These are phyloP conservation scores for Lycaon pictus DNA, from an alignment of 2,113 vertebrate species.

Conservation along the genomic window DNA sequence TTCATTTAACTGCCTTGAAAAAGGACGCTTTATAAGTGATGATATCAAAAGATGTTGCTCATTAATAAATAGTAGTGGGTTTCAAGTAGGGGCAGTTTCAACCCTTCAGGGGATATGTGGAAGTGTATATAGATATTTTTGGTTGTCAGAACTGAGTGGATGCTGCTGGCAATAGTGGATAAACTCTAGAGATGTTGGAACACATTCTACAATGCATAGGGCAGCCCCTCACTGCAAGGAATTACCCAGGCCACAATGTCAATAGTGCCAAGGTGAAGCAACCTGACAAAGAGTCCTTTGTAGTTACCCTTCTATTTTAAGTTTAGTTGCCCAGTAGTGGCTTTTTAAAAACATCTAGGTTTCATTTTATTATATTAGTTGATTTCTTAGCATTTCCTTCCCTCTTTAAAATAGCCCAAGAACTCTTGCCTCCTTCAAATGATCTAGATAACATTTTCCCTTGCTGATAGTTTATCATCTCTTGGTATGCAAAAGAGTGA, in stretches of 20 bases:
- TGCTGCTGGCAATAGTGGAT: background rate
- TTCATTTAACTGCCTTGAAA: background rate
- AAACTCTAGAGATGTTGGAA: background rate
- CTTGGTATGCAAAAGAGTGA: background rate
- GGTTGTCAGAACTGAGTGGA: background rate
- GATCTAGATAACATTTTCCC: background rate
- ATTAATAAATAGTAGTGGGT: background rate
- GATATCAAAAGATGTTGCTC: background rate
- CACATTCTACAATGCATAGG: background rate
- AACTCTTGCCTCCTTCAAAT: background rate
- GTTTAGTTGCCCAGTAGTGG: background rate
- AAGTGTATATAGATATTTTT: background rate
- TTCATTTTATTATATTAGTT: background rate
- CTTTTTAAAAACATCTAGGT: background rate
- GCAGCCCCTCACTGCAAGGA: background rate
- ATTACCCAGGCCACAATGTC: background rate
- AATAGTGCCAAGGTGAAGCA: background rate
- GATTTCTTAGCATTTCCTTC: slow-evolving; percentile 17
- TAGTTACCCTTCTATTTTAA: background rate
- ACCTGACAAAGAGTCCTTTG: background rate
- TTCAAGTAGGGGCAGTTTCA: background rate
- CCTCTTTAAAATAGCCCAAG: background rate
- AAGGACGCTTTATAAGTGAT: background rate
- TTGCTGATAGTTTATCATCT: background rate
- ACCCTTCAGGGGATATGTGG: background rate